Evolutionary conservation across 2,797 vertebrate species (phyloP).

Genomic region (Diplodus sargus): DNA sequence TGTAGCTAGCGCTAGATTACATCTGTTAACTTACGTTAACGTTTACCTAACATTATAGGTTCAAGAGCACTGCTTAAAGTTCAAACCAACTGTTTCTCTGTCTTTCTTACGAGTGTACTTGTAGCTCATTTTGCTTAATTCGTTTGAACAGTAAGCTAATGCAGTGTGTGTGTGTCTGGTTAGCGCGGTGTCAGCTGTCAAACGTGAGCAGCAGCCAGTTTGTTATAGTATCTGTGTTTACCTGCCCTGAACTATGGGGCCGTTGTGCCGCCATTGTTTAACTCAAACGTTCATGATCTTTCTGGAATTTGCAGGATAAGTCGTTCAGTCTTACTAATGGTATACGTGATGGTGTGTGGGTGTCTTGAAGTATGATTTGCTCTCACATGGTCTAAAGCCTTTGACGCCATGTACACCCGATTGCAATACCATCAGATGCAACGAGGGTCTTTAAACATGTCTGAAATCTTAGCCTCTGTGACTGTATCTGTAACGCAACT

Average conservation of each 20-base stretch:
- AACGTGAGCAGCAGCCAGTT: background rate
- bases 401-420: background rate
- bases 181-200: constrained; percentile 34
- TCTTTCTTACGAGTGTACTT: rapidly evolving
- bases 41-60: too few species aligned
- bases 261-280: constrained; percentile 34
- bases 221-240: constrained; percentile 1
- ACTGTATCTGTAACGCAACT: too few species aligned
- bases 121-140: background rate
- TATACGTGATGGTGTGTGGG: background rate
- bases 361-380: background rate
- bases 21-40: background rate
- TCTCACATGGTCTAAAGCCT: background rate
- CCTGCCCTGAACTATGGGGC: background rate
- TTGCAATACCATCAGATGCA: background rate
- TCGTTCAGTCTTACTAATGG: background rate
- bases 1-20: constrained; percentile 4
- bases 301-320: constrained; percentile 32
- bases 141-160: background rate
- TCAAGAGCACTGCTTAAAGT: background rate
- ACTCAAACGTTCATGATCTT: constrained; percentile 20
- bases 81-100: background rate
- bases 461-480: background rate
- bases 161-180: background rate
- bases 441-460: background rate